A percentile compares a stretch with the other conserved stretches of the same genome.
phyloP scores from a whole-genome alignment of 2,888 invertebrate genomes.

The Drosophila bunnanda region DNA sequence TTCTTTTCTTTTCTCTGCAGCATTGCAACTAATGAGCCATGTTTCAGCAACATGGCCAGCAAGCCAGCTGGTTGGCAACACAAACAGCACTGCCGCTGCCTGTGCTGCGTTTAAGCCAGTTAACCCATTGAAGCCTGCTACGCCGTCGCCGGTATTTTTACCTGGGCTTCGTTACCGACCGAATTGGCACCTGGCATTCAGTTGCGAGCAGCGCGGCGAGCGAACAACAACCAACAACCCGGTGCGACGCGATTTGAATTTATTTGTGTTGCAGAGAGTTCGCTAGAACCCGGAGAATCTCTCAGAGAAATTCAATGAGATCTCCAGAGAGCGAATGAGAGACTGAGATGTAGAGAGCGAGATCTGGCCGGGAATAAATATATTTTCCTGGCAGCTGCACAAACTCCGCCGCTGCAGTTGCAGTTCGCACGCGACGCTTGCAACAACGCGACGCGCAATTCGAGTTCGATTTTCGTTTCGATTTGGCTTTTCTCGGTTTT shows the following conservation, averaged over 20 bases:
- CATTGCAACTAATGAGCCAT: background rate
- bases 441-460: conserved; percentile 56
- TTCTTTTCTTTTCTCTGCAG: background rate
- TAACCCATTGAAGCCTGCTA: conserved; percentile 49
- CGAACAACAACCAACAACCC: conserved; percentile 68
- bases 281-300: conserved; percentile 8
- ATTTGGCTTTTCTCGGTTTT: conserved; percentile 21
- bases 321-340: conserved; percentile 9
- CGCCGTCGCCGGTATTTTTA: conserved; percentile 32
- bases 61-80: conserved; percentile 2
- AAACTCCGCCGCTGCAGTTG: conserved; percentile 43
- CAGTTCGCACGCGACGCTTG: conserved; percentile 63
- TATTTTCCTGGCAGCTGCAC: conserved; percentile 31
- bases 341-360: conserved; percentile 17
- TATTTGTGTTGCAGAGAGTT: conserved; percentile 27
- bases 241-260: conserved; percentile 45
- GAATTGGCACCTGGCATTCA: conserved; percentile 72
- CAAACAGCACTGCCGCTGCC: conserved; percentile 4
- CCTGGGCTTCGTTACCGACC: conserved; percentile 34
- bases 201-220: conserved; percentile 71
- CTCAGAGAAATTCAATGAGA: conserved; percentile 5
- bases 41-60: conserved; percentile 30
- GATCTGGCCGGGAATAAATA: conserved; percentile 56
- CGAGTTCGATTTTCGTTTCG: conserved; percentile 1
- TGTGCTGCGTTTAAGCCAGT: conserved; percentile 32